Conservation (phyloP, 2,113 vertebrate species). For the Anthoscopus minutus region DNA sequence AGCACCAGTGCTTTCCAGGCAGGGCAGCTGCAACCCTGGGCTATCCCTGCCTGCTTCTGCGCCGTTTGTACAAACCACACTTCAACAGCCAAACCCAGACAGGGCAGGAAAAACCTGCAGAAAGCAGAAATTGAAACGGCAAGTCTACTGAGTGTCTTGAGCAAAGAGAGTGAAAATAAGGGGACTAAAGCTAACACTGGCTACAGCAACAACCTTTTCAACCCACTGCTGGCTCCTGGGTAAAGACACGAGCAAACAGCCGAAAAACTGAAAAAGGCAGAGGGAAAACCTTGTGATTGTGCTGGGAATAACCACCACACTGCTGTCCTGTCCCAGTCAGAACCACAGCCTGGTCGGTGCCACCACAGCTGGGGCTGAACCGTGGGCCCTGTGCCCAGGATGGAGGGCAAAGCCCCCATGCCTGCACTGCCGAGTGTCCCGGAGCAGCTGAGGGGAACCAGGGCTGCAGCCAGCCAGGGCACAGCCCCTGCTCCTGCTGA, state of each 20-base stretch:
- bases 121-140: background rate
- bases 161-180: background rate
- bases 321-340: background rate
- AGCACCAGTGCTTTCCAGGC: background rate
- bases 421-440: background rate
- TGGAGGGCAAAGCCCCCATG: fast-evolving
- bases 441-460: background rate
- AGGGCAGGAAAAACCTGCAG: background rate
- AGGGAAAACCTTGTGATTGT: background rate
- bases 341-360: background rate
- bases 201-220: background rate
- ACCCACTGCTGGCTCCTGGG: background rate
- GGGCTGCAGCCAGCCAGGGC: background rate
- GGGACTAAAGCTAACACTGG: background rate
- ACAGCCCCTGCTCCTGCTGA: background rate
- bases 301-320: background rate
- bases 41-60: background rate
- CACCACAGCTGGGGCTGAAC: background rate
- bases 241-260: background rate
- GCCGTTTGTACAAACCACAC: background rate
- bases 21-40: background rate
- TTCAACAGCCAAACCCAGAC: background rate
- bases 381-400: fast-evolving
- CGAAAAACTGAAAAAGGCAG: background rate
- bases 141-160: background rate